Percentiles rank a stretch among this genome's conserved stretches.
These are phyloP conservation scores for Acholoe squamosa DNA, from an alignment of 2,888 invertebrate genomes.

Conservation along the genomic window DNA sequence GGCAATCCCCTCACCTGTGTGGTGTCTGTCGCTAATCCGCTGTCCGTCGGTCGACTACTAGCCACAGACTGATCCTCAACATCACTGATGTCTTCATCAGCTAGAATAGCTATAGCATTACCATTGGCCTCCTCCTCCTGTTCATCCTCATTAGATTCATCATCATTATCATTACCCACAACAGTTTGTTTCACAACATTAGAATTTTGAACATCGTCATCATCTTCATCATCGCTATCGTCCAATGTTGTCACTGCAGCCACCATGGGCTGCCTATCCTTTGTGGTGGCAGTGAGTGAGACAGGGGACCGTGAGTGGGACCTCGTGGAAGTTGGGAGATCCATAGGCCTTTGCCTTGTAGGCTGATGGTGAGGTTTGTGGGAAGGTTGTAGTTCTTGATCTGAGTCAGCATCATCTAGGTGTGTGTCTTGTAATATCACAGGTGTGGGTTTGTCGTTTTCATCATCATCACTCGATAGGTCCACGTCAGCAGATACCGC, in stretches of 20 bases:
- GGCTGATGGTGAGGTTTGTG: not conserved
- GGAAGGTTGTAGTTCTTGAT: not conserved
- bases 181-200: not conserved
- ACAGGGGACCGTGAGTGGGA: not conserved
- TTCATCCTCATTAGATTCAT: constrained; percentile 8
- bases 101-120: constrained; percentile 51
- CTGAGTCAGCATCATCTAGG: constrained; percentile 24
- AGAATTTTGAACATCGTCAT: constrained; percentile 31
- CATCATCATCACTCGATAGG: constrained; percentile 65
- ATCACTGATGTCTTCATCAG: constrained; percentile 61
- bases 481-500: constrained; percentile 57
- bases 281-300: not conserved
- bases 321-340: not conserved
- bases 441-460: not conserved
- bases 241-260: not conserved
- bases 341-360: not conserved
- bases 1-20: constrained; percentile 48
- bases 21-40: constrained; percentile 60
- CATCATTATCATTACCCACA: constrained; percentile 17
- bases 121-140: constrained; percentile 51
- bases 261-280: not conserved
- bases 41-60: constrained; percentile 61
- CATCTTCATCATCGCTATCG: constrained; percentile 59
- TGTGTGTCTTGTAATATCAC: constrained; percentile 52
- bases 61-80: constrained; percentile 47